Percentiles rank a stretch among this genome's conserved stretches.
phyloP scores from a whole-genome alignment of 2,113 vertebrate genomes.

The Labeo rohita region DNA sequence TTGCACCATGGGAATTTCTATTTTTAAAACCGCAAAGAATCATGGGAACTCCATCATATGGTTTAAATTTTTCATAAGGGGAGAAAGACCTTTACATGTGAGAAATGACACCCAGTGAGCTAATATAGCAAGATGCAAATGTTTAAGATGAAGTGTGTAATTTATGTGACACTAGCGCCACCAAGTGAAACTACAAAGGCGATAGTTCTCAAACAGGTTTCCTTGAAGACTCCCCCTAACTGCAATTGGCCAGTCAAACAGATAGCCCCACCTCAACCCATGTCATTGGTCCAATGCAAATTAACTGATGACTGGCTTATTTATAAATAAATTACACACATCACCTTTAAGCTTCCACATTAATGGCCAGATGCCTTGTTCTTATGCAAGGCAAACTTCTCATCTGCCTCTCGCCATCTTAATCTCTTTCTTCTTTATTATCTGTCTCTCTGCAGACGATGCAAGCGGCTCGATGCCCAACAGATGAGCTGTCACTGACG shows the following conservation, averaged over 20 bases:
- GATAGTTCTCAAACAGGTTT: not conserved
- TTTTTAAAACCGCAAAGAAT: not conserved
- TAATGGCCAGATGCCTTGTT: not conserved
- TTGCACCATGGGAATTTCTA: not conserved
- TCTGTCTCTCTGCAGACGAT: conserved; percentile 76
- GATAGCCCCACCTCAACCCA: not conserved
- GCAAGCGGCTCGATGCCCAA: conserved; percentile 96
- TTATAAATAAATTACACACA: conserved; percentile 12
- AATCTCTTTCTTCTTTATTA: not conserved
- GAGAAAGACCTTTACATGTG: not conserved
- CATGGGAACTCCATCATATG: not conserved
- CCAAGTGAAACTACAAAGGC: not conserved
- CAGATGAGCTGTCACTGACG: conserved; percentile 93
- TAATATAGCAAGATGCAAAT: conserved; percentile 21
- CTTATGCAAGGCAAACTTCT: not conserved
- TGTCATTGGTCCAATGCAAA: not conserved
- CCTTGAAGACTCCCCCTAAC: not conserved
- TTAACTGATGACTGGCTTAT: not conserved
- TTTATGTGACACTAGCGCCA: not conserved
- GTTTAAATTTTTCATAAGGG: not conserved
- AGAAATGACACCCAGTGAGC: not conserved
- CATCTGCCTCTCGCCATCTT: not conserved
- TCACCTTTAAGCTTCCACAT: conserved; percentile 18
- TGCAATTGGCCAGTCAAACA: not conserved
- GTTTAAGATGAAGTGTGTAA: conserved; percentile 16